A percentile compares a stretch with the other conserved stretches of the same genome.
Evolutionary conservation across 2,797 vertebrate genomes (phyloP).

Genomic region (Hemitrygon akajei): DNA sequence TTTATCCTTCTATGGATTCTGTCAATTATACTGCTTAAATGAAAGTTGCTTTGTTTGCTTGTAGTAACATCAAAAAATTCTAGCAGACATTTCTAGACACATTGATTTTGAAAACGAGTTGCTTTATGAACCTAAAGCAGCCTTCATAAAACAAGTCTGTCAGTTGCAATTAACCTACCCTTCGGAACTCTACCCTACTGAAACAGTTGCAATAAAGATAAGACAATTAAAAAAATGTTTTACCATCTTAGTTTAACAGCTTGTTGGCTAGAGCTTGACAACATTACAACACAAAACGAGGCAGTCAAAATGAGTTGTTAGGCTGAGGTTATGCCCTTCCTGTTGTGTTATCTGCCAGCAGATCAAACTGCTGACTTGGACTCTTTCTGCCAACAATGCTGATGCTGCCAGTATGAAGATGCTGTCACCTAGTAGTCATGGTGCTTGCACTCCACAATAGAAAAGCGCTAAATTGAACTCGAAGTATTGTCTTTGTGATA

Average conservation of each 20-base stretch:
- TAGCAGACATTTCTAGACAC: conserved; percentile 36
- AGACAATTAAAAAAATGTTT: conserved; percentile 50
- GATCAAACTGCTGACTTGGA: conserved; percentile 53
- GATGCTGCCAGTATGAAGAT: conserved; percentile 49
- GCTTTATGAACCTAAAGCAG: conserved; percentile 38
- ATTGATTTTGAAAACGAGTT: conserved; percentile 30
- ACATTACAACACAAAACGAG: conserved; percentile 51
- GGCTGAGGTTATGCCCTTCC: conserved; percentile 52
- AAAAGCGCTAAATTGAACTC: conserved; percentile 58
- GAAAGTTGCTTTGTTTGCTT: conserved; percentile 24
- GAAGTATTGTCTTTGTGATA: conserved; percentile 62
- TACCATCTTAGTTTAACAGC: conserved; percentile 47
- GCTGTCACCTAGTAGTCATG: conserved; percentile 51
- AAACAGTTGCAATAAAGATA: conserved; percentile 37
- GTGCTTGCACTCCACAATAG: conserved; percentile 52
- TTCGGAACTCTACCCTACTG: conserved; percentile 36
- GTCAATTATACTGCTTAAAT: not conserved
- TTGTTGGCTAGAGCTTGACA: conserved; percentile 48
- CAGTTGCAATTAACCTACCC: conserved; percentile 37
- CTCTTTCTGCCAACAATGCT: conserved; percentile 48
- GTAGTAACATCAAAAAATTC: conserved; percentile 36
- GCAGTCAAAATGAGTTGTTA: conserved; percentile 53
- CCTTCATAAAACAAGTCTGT: conserved; percentile 37
- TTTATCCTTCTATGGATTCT: conserved; percentile 16
- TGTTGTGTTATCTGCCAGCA: conserved; percentile 50